phyloP scores from a whole-genome alignment of 2,888 invertebrate species.

The Pardosa pseudoannulata region DNA sequence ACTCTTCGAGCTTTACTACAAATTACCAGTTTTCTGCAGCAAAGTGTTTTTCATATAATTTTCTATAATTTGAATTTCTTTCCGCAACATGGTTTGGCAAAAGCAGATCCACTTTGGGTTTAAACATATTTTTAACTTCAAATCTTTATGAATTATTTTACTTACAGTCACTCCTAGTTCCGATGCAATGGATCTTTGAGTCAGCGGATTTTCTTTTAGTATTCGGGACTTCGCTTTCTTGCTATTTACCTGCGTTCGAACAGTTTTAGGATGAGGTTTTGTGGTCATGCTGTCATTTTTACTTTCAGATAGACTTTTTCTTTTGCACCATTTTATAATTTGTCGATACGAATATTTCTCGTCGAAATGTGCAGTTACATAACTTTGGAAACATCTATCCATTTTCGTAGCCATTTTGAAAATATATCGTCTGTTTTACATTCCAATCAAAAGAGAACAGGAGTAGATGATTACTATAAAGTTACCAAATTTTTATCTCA shows the following conservation, averaged over 20 bases:
- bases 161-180: neutral
- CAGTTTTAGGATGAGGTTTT: neutral
- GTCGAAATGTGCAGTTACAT: neutral
- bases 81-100: conserved; percentile 8
- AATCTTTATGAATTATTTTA: conserved; percentile 17
- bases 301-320: conserved; percentile 10
- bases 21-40: conserved; percentile 5
- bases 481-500: neutral
- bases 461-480: neutral
- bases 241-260: neutral
- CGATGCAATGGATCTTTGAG: conserved; percentile 3
- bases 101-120: conserved; percentile 8
- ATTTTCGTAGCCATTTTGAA: neutral
- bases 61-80: conserved; percentile 15
- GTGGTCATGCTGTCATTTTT: neutral
- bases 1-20: neutral
- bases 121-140: neutral
- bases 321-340: conserved; percentile 2
- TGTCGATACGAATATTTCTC: conserved; percentile 5
- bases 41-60: conserved; percentile 14
- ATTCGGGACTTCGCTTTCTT: neutral
- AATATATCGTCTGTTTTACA: neutral
- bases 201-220: conserved; percentile 5
- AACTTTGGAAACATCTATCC: neutral
- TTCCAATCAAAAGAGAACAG: neutral